Evolutionary conservation across 1,140 invertebrate species (phyloP).

Genomic region (Platorchestia sp.): DNA sequence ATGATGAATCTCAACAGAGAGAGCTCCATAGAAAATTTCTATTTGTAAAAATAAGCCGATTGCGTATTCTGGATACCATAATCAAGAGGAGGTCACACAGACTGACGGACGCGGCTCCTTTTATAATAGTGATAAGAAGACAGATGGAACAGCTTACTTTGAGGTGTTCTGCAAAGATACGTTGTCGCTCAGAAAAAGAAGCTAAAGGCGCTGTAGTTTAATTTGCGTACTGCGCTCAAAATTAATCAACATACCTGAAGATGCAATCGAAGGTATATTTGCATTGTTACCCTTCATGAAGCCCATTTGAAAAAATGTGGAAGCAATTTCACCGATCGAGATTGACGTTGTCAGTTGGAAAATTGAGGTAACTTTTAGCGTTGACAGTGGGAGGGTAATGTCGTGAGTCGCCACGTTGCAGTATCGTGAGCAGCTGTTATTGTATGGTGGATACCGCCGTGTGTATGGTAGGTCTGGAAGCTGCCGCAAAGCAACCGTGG

Average conservation of each 20-base stretch:
- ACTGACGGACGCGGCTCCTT: too few relatives aligned
- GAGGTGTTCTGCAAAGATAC: not conserved
- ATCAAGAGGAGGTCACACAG: too few relatives aligned
- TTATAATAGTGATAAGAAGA: not conserved
- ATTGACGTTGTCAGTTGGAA: not conserved
- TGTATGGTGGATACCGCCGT: not conserved
- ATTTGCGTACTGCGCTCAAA: not conserved
- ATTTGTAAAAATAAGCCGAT: too few relatives aligned
- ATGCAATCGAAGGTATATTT: not conserved
- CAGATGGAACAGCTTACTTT: not conserved
- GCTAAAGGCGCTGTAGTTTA: not conserved
- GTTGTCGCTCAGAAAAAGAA: not conserved
- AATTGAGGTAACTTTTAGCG: not conserved
- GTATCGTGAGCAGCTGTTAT: not conserved
- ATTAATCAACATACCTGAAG: not conserved
- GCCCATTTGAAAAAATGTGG: not conserved
- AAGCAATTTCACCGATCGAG: not conserved
- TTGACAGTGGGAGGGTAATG: not conserved
- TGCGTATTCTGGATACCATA: too few relatives aligned
- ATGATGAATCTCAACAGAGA: too few relatives aligned
- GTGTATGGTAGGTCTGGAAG: not conserved
- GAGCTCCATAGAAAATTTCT: too few relatives aligned
- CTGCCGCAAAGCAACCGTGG: too few relatives aligned
- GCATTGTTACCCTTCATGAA: not conserved
- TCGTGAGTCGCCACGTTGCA: not conserved